Percentiles rank a stretch among this genome's conserved stretches.
Evolutionary conservation across 1,140 invertebrate genomes (phyloP).

Genomic region (Prorops nasuta): DNA sequence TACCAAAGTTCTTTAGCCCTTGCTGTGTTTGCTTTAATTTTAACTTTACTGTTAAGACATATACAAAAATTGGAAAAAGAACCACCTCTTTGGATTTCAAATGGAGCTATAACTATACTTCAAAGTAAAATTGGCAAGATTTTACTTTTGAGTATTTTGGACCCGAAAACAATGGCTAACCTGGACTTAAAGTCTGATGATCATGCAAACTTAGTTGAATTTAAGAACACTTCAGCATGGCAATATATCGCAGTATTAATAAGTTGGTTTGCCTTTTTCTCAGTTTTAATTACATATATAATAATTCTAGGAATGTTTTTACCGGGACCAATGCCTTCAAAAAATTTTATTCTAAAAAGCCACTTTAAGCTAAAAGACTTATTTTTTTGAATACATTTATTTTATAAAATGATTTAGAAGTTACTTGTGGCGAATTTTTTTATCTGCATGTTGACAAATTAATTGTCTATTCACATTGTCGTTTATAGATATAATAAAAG

Average conservation of each 20-base stretch:
- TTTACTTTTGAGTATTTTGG: constrained; percentile 37
- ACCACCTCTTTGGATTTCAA: constrained; percentile 28
- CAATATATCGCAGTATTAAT: constrained; percentile 28
- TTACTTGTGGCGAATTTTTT: too few relatives aligned
- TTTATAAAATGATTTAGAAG: constrained; percentile 29
- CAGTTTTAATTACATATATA: constrained; percentile 25
- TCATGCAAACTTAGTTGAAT: constrained; percentile 27
- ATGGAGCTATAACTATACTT: constrained; percentile 16
- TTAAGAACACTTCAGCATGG: constrained; percentile 24
- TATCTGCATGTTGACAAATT: too few relatives aligned
- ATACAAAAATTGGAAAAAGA: constrained; percentile 18
- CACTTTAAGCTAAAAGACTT: neutral
- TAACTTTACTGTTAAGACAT: constrained; percentile 46
- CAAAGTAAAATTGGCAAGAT: constrained; percentile 36
- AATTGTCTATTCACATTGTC: too few relatives aligned
- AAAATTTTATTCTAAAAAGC: neutral
- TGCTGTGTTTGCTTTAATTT: constrained; percentile 44
- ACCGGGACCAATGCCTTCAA: constrained; percentile 11
- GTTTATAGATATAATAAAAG: too few relatives aligned
- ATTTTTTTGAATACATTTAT: constrained; percentile 39
- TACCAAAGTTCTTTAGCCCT: constrained; percentile 50
- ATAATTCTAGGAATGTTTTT: constrained; percentile 26
- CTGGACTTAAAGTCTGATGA: constrained; percentile 35
- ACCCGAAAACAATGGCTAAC: constrained; percentile 36
- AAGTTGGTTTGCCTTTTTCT: constrained; percentile 32